Percentiles rank a stretch among this genome's conserved stretches.
These are phyloP conservation scores for Platycheirus albimanus DNA, from an alignment of 2,888 invertebrate genomes.

Conservation along the genomic window DNA sequence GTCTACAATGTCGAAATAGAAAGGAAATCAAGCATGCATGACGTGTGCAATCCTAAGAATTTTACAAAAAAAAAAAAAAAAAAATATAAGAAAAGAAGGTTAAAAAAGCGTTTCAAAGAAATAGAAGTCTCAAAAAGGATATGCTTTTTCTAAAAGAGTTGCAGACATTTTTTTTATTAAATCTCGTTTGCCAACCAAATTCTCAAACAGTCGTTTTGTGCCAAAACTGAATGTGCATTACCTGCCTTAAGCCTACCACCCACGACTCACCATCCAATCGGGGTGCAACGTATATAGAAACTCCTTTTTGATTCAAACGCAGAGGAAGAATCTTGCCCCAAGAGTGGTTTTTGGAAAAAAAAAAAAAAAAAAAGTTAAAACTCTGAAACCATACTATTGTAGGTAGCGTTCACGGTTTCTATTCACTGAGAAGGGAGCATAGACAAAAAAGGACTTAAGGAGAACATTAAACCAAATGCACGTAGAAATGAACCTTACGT, in stretches of 20 bases:
- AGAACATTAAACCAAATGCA: conserved; percentile 37
- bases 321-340: neutral
- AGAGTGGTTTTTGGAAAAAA: conserved; percentile 8
- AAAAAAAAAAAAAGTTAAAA: conserved; percentile 9
- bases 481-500: conserved; percentile 44
- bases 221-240: conserved; percentile 32
- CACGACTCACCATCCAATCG: too few relatives aligned
- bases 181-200: conserved; percentile 51
- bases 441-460: conserved; percentile 24
- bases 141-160: conserved; percentile 19
- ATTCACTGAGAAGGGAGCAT: neutral
- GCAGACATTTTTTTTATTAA: conserved; percentile 71
- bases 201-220: conserved; percentile 7
- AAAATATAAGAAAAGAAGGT: neutral
- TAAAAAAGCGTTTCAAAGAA: too few relatives aligned
- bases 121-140: conserved; percentile 41
- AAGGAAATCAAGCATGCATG: conserved; percentile 73
- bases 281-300: too few relatives aligned
- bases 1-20: conserved; percentile 42
- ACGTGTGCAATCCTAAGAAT: conserved; percentile 64
- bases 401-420: conserved; percentile 2
- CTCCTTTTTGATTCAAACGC: conserved; percentile 9
- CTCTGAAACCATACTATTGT: conserved; percentile 27
- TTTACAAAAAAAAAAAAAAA: conserved; percentile 29
- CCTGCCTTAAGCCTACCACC: conserved; percentile 52